Base-by-base conservation (phyloP, 2,888 invertebrate species). In the Pachliopta kotzebuea region DNA sequence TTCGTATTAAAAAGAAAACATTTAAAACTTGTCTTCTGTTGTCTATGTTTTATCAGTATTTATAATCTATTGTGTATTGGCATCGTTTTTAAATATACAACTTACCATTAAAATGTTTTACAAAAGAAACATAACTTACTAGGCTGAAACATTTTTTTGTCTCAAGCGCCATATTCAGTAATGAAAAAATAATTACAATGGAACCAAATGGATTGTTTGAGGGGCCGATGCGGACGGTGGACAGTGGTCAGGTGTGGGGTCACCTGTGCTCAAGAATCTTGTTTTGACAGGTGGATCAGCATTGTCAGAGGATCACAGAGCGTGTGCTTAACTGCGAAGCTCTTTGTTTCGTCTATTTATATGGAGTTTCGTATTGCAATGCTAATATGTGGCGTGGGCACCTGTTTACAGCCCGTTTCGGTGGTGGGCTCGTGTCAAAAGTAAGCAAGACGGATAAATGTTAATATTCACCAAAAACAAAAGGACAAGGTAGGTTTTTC, bases 211-310 rank as follows among this genome's bases (percentile, higher is more conserved):
- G 67, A 65, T 67, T 68, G 68, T 68, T 67, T 67, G 66, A 63
- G 62, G 24, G 53, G 29, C 29, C 61, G 65, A 58, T 55, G 24
- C 49, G 18, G 55, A 23, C 49, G 21, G 37, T 66, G 65, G 66
- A 58, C 60, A 62, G 65, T 59, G 69, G 79, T 86, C 87, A 89
- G 88, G 86, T 88, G 87, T 71, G 66, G 29, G 61, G 67, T 73
- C 89, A 89, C 88, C 89, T 88, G 89, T 88, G 79, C 65, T 63
- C 60, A 70, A 68, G 68, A 71, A 74, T 81, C 86, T 83, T 84
- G 88, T 87, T 86, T 83, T 88, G 88, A 87, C 88, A 88, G 88
- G 86, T 88, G 88, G 73, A 71, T 68, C 68, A 68, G 70, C 75
- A 77, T 79, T 81, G 81, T 85, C 81, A 80, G 76, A 71, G 77